phyloP scores from a whole-genome alignment of 2,888 invertebrate species.

The Ligdia adustata region DNA sequence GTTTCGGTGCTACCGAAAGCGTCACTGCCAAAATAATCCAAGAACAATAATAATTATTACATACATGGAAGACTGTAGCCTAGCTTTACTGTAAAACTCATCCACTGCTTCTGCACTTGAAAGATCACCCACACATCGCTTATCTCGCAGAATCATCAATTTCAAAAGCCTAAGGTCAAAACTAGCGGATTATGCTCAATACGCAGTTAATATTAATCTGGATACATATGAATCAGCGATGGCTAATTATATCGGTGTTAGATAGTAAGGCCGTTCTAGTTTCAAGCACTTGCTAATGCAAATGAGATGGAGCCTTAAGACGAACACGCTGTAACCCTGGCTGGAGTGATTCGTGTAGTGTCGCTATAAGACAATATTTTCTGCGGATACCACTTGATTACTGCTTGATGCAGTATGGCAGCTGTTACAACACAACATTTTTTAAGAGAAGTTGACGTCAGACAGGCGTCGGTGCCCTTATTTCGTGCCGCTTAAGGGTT shows the following conservation, averaged over 20 bases:
- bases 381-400: not conserved
- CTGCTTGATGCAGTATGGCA: too few species aligned
- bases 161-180: conserved; percentile 23
- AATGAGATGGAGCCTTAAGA: conserved; percentile 53
- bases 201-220: conserved; percentile 32
- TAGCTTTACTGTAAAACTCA: too few species aligned
- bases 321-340: conserved; percentile 26
- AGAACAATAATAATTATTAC: not conserved
- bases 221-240: conserved; percentile 30
- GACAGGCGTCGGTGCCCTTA: too few species aligned
- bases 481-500: too few species aligned
- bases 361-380: not conserved
- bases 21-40: not conserved
- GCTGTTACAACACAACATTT: too few species aligned
- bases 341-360: conserved; percentile 31
- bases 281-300: conserved; percentile 55
- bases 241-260: conserved; percentile 36
- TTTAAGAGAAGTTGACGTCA: too few species aligned
- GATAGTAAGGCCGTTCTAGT: conserved; percentile 60
- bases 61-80: too few species aligned
- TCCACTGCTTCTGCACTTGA: not conserved
- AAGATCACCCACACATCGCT: too few species aligned
- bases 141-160: conserved; percentile 14
- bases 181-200: conserved; percentile 21
- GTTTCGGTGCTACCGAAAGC: too few species aligned